Percentiles rank a stretch among this genome's conserved stretches.
These are phyloP conservation scores for Nowickia ferox DNA, from an alignment of 2,888 invertebrate species.

Conservation along the genomic window DNA sequence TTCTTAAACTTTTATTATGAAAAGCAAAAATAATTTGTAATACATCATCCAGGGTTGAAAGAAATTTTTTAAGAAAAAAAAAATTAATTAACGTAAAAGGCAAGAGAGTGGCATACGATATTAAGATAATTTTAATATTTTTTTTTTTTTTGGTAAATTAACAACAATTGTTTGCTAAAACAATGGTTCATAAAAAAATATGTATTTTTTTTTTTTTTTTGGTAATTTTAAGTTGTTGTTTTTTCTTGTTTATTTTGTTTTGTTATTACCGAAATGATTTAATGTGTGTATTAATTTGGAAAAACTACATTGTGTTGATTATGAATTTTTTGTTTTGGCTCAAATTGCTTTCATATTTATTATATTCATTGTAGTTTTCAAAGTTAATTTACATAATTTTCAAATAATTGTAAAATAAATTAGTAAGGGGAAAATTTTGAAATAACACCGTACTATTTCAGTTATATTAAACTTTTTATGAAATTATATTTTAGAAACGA, in stretches of 20 bases:
- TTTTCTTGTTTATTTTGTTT: slow-evolving; percentile 56
- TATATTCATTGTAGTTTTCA: slow-evolving; percentile 50
- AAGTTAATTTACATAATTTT: slow-evolving; percentile 77
- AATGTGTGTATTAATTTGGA: slow-evolving; percentile 75
- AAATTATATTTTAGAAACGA: background rate
- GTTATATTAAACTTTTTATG: background rate
- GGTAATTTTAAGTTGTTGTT: slow-evolving; percentile 30
- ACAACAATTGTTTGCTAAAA: slow-evolving; percentile 70
- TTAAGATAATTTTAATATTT: slow-evolving; percentile 41
- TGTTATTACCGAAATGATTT: slow-evolving; percentile 75
- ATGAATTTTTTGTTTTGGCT: slow-evolving; percentile 21
- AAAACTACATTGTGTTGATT: slow-evolving; percentile 71
- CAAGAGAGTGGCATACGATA: background rate
- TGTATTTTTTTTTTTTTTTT: slow-evolving; percentile 63
- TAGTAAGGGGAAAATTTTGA: slow-evolving; percentile 35
- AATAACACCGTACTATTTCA: background rate
- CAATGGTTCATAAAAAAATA: slow-evolving; percentile 76
- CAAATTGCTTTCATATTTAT: slow-evolving; percentile 45
- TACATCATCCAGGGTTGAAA: slow-evolving; percentile 77
- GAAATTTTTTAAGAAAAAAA: slow-evolving; percentile 41
- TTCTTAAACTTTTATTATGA: slow-evolving; percentile 61
- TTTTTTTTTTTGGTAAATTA: slow-evolving; percentile 56
- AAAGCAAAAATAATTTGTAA: slow-evolving; percentile 76
- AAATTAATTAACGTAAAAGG: slow-evolving; percentile 77
- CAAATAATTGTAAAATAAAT: slow-evolving; percentile 75